These are phyloP conservation scores for Spialia ferax DNA, from an alignment of 2,888 invertebrate species.

Conservation along the genomic window DNA sequence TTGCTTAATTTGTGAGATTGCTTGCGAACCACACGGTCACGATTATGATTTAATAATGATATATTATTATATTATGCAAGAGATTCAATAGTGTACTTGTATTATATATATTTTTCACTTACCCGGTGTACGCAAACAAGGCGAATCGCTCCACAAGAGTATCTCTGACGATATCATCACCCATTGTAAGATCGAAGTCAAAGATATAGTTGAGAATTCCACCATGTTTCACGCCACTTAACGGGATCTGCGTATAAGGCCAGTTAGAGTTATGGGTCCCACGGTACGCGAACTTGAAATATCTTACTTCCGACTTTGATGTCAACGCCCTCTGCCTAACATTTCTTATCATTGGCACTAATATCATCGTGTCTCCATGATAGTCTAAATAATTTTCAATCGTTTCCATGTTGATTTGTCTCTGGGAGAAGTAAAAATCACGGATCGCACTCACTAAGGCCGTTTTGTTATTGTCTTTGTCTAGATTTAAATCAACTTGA, in stretches of 20 bases:
- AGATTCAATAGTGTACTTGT: too few species aligned
- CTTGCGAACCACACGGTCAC: too few species aligned
- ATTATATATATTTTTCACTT: too few species aligned
- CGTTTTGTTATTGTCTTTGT: slow-evolving; percentile 48
- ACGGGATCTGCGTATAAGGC: slow-evolving; percentile 61
- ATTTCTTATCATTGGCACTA: slow-evolving; percentile 65
- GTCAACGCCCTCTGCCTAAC: slow-evolving; percentile 64
- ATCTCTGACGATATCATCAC: slow-evolving; percentile 53
- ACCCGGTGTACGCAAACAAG: slow-evolving; percentile 69
- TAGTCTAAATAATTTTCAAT: slow-evolving; percentile 73
- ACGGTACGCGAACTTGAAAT: slow-evolving; percentile 68
- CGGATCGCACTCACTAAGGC: slow-evolving; percentile 56
- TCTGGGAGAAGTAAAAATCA: slow-evolving; percentile 65
- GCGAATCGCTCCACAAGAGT: slow-evolving; percentile 59
- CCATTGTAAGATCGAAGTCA: slow-evolving; percentile 59
- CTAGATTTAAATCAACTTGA: slow-evolving; percentile 65
- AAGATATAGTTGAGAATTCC: slow-evolving; percentile 70
- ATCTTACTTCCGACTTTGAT: slow-evolving; percentile 60
- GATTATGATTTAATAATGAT: too few species aligned
- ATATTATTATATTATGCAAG: too few species aligned
- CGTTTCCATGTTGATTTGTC: slow-evolving; percentile 57
- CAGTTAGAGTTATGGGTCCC: slow-evolving; percentile 68
- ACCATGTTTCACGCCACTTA: slow-evolving; percentile 71
- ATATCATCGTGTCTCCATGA: slow-evolving; percentile 69
- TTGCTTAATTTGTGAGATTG: too few species aligned